A percentile compares a stretch with the other conserved stretches of the same genome.
phyloP scores from a whole-genome alignment of 2,113 vertebrate species.

The Centrocercus urophasianus region DNA sequence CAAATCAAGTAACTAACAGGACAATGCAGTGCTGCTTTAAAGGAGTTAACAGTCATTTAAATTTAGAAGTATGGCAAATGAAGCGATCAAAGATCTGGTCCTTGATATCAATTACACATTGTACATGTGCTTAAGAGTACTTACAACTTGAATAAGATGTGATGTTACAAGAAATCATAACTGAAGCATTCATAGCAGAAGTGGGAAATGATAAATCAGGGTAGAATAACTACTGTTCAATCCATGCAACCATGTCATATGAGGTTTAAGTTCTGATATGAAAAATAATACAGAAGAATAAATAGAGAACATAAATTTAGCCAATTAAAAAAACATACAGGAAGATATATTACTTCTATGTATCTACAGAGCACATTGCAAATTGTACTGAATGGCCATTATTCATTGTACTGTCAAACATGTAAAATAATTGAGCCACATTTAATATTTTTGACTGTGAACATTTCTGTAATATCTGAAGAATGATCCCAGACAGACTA shows the following conservation, averaged over 20 bases:
- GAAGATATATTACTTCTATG: neutral
- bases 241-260: neutral
- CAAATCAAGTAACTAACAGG: neutral
- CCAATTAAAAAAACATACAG: neutral
- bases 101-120: neutral
- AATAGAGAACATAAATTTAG: neutral
- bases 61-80: neutral
- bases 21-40: neutral
- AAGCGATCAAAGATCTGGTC: neutral
- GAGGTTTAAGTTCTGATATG: neutral
- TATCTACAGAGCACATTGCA: neutral
- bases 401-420: neutral
- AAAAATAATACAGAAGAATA: neutral
- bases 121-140: neutral
- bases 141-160: neutral
- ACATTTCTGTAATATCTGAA: neutral
- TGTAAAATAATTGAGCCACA: neutral
- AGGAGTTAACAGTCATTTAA: neutral
- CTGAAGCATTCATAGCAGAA: neutral
- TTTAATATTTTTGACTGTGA: neutral
- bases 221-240: neutral
- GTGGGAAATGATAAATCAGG: neutral
- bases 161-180: neutral
- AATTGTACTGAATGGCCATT: neutral
- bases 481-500: neutral